Base-by-base conservation (phyloP, 1,140 invertebrate species). In the Geopemphigus sp. region DNA sequence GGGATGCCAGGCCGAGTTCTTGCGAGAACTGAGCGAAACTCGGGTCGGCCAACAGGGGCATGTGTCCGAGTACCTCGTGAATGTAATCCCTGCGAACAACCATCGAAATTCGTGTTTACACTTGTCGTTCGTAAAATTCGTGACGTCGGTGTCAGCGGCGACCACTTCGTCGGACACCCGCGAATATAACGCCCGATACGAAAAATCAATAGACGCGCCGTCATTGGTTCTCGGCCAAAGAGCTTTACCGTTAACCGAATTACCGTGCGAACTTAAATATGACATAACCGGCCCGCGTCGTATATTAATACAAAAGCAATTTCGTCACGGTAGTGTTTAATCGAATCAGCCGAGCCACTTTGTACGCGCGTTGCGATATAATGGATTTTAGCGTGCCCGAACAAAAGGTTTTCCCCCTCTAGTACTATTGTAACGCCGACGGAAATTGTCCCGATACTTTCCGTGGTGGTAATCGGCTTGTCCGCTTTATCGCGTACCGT, bases 11-110 rank as follows among this genome's bases (percentile, higher is more conserved):
- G 78, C 97, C 97, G 83, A 99, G 96, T 87, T 99, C 98, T 86
- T 99, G 98, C 10, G 97, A 98, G 88, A 99, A 99, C 85, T 98
- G 96, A 57, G 98, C 98, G 86, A 99, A 99, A 84, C 91, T 92
- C 11, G 95, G 93, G 86, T 99, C 96, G 72, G 97, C 97, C 83
- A 99, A 89, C 26, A 99, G 89, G 0, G 98, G 98, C 86, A 98
- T 97, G 87, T 99, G 98, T 54, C 98, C 98, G 29, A 99, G 88
- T n/a, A 99, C 90, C 86, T 99, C 98, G 86, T 99, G 98, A 84
- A 98, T 98, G 85, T 95, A 94, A 85, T 99, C 97, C 57, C 94
- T 95, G 53, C 15, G 8, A 59, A 59, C 22, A 59, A 59, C 3
- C 39, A 45, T 45, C 11, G n/a, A n/a, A n/a, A n/a, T n/a, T n/a